Base-by-base conservation (phyloP, 1,140 invertebrate genomes). In the Yoshiicerus persimilis region DNA sequence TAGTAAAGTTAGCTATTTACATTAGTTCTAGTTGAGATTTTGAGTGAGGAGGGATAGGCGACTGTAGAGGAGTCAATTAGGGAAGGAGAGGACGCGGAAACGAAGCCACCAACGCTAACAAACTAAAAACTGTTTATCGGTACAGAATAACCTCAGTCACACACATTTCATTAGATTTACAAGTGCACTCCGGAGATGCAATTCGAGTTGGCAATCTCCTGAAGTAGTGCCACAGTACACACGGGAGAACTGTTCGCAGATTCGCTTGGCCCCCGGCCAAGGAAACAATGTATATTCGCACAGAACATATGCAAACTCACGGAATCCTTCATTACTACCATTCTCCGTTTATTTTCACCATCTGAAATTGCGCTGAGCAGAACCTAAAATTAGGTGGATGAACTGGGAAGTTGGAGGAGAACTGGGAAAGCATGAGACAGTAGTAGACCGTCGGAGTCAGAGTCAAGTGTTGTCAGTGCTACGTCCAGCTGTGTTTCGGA, bases 381-480 rank as follows among this genome's bases (percentile, higher is more conserved):
- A 85, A 47, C 39, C 83, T 85, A 85, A 85, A 85, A 85, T 85
- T 85, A 85, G 83, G 83, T 56, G 83, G 47, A 85, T 56, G 83
- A 85, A 85, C 83, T 85, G 30, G 83, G 83, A 85, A 85, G 83
- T 85, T 23, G 83, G 83, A 62, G 32, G 36, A 36, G 30, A 11
- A 34, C 23, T n/a, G 80, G 39, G 80, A 47, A 38, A 85, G 39
- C 39, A 62, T 47, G 47, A 41, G 47, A 85, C 34, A 30, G 34
- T 34, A 36, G 34, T 70, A 70, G 66, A 32, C 27, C 30, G 75
- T 10, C 20, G 34, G 75, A 80, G 32, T n/a, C 20, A 32, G 75
- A 80, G 75, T 34, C 32, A 66, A 66, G 62, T 36, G 32, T 38
- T 80, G 75, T 32, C 30, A 36, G 30, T 75, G 70, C 1, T 8